phyloP scores from a whole-genome alignment of 2,113 vertebrate genomes.

The Ranitomeya variabilis region DNA sequence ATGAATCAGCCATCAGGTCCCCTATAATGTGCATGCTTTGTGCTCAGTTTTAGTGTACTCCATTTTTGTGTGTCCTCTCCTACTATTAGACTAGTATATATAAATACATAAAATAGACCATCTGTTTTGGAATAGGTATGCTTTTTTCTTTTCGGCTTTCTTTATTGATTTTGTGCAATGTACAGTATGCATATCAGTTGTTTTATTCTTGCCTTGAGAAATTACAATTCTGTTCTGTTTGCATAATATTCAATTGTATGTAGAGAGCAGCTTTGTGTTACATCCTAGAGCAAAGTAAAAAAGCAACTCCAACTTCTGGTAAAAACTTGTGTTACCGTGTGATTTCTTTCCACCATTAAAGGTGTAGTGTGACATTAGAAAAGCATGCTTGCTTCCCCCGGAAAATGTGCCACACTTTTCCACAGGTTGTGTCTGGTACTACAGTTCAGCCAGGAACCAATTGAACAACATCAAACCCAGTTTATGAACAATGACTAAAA shows the following conservation, averaged over 20 bases:
- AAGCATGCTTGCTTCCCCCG: background rate
- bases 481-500: too few species aligned
- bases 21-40: background rate
- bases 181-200: background rate
- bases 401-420: background rate
- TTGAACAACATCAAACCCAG: background rate
- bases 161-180: constrained; percentile 1
- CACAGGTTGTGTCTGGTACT: background rate
- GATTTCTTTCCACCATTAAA: background rate
- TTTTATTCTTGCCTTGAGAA: background rate
- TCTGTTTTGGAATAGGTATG: background rate
- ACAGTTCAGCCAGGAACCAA: background rate
- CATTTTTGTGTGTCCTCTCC: background rate
- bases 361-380: background rate
- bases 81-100: background rate
- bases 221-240: constrained; percentile 2
- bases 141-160: background rate
- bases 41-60: background rate
- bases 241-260: background rate
- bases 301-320: background rate
- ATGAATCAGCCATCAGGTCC: background rate
- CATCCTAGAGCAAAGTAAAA: background rate
- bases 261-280: background rate
- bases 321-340: background rate
- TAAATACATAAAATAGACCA: background rate